Conservation (phyloP, 2,113 vertebrate genomes). For the Myxocyprinus asiaticus region DNA sequence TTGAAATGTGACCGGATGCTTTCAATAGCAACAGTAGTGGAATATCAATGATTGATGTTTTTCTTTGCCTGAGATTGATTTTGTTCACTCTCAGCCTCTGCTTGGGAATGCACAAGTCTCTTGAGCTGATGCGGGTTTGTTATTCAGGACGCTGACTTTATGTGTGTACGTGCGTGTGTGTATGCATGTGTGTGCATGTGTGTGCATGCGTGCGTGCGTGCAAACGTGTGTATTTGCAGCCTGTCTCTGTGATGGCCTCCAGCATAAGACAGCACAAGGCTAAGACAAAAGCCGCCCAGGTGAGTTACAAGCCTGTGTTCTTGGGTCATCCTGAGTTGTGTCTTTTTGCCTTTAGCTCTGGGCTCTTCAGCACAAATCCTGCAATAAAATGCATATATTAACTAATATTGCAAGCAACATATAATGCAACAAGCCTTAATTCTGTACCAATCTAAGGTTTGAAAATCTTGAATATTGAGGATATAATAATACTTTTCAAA, state of each 20-base stretch:
- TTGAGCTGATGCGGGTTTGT: slow-evolving; percentile 18
- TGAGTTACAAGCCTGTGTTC: slow-evolving; percentile 50
- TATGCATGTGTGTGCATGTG: too few relatives aligned
- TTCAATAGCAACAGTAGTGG: not conserved
- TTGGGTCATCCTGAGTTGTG: not conserved
- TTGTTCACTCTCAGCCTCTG: not conserved
- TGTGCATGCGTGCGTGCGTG: too few relatives aligned
- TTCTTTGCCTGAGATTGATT: slow-evolving; percentile 35
- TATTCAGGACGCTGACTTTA: too few relatives aligned
- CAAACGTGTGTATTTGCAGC: slow-evolving; percentile 64
- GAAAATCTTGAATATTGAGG: too few relatives aligned
- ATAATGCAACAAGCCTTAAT: too few relatives aligned
- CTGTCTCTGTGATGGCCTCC: slow-evolving; percentile 66
- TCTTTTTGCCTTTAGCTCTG: not conserved
- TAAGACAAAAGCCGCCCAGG: slow-evolving; percentile 60
- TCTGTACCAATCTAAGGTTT: too few relatives aligned
- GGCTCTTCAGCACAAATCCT: not conserved
- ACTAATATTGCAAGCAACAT: too few relatives aligned
- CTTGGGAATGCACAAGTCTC: slow-evolving; percentile 13
- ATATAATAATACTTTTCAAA: too few relatives aligned
- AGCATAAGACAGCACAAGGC: slow-evolving; percentile 65
- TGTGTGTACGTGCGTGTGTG: too few relatives aligned
- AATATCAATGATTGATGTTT: slow-evolving; percentile 21
- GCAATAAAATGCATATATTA: not conserved
- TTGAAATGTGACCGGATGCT: not conserved